phyloP scores from a whole-genome alignment of 2,113 vertebrate genomes.

The Nothocercus nigrocapillus region DNA sequence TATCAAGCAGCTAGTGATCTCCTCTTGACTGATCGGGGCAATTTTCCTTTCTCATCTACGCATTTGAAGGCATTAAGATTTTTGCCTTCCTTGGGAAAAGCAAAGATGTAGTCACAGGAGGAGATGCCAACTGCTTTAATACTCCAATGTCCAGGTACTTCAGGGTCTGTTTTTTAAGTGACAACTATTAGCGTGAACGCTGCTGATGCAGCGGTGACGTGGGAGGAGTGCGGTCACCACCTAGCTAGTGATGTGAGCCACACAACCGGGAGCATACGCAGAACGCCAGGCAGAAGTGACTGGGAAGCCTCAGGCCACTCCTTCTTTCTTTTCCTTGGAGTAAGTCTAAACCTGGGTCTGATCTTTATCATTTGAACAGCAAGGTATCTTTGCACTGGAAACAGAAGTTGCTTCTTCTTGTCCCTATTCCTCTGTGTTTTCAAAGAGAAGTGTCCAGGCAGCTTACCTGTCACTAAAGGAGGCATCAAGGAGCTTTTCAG shows the following conservation, averaged over 20 bases:
- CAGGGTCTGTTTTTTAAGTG: background rate
- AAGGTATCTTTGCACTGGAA: slow-evolving; percentile 44
- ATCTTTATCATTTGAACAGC: background rate
- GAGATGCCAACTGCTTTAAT: slow-evolving; percentile 5
- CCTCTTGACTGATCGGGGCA: background rate
- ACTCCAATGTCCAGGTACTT: slow-evolving; percentile 44
- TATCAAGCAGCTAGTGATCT: background rate
- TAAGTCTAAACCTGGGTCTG: background rate
- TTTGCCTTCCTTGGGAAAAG: slow-evolving; percentile 31
- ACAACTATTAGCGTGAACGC: background rate
- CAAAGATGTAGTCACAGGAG: background rate
- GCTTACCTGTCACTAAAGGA: background rate
- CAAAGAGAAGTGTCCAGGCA: background rate
- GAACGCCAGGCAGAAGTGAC: background rate
- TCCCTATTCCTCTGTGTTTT: background rate
- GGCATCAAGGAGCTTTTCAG: background rate
- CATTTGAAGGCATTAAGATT: background rate
- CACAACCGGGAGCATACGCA: background rate
- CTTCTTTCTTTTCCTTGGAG: background rate
- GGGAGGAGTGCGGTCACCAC: background rate
- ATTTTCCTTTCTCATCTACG: background rate
- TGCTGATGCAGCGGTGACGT: background rate
- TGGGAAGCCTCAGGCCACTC: background rate
- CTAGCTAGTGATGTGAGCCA: background rate
- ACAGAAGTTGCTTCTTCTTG: background rate